phyloP scores from a whole-genome alignment of 2,888 invertebrate genomes.

The Eupithecia insigniata region DNA sequence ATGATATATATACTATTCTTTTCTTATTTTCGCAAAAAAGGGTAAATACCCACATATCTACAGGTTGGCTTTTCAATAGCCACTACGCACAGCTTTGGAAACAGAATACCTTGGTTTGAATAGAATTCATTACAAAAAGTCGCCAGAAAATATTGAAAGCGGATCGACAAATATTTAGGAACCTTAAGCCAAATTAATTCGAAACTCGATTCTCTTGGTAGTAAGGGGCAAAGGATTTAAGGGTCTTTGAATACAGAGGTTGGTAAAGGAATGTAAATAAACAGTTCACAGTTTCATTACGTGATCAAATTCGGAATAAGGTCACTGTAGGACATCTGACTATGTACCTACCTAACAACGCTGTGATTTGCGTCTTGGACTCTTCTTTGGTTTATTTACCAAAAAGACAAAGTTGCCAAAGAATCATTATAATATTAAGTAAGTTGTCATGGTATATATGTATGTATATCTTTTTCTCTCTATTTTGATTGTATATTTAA shows the following conservation, averaged over 20 bases:
- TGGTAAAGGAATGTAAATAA: constrained; percentile 7
- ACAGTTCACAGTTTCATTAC: neutral
- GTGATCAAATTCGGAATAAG: neutral
- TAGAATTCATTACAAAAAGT: constrained; percentile 6
- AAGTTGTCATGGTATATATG: too few species aligned
- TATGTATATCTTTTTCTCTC: too few species aligned
- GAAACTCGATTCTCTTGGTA: constrained; percentile 9
- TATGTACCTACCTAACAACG: neutral
- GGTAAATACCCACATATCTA: neutral
- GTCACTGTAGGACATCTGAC: neutral
- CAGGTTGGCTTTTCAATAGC: neutral
- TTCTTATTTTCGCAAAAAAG: neutral
- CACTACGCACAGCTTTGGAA: neutral
- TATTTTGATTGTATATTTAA: too few species aligned
- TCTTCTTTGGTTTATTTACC: too few species aligned
- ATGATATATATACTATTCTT: too few species aligned
- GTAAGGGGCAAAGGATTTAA: constrained; percentile 31
- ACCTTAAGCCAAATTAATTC: constrained; percentile 16
- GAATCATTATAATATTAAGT: too few species aligned
- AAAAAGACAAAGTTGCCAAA: too few species aligned
- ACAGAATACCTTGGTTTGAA: neutral
- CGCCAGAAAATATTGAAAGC: neutral
- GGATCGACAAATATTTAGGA: constrained; percentile 4
- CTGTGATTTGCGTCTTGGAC: neutral
- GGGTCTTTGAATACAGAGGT: constrained; percentile 21